Conservation (phyloP, 2,888 invertebrate genomes). For the Aspidiotus rigidus region DNA sequence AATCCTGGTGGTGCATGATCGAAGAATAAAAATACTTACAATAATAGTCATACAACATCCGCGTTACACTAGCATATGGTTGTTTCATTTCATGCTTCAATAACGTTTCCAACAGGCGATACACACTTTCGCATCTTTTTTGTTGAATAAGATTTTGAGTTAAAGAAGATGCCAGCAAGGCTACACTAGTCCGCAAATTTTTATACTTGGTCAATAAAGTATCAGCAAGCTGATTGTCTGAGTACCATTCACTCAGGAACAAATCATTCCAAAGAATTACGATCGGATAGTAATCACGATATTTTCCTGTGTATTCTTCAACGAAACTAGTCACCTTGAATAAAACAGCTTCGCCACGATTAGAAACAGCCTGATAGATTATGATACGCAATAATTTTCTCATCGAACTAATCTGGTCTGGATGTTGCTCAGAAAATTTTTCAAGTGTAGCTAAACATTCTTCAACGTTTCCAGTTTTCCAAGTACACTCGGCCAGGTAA, state of each 20-base stretch:
- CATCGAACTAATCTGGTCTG: neutral
- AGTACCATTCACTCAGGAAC: constrained; percentile 34
- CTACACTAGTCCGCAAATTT: constrained; percentile 27
- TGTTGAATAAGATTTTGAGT: constrained; percentile 9
- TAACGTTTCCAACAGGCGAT: constrained; percentile 24
- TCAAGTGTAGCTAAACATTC: constrained; percentile 18
- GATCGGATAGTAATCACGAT: constrained; percentile 31
- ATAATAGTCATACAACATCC: constrained; percentile 34
- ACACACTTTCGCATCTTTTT: constrained; percentile 24
- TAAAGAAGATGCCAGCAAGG: constrained; percentile 25
- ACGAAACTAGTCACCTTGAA: constrained; percentile 30
- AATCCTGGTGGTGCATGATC: neutral
- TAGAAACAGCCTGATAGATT: constrained; percentile 12
- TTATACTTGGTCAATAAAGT: constrained; percentile 22
- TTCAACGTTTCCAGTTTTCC: constrained; percentile 8
- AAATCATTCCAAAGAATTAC: constrained; percentile 35
- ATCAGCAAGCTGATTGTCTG: constrained; percentile 33
- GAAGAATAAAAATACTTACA: constrained; percentile 30
- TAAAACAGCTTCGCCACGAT: constrained; percentile 32
- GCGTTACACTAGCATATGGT: constrained; percentile 24
- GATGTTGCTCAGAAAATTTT: constrained; percentile 14
- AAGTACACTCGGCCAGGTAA: constrained; percentile 17
- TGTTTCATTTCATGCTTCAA: constrained; percentile 33
- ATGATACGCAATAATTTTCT: constrained; percentile 14
- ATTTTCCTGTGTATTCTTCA: constrained; percentile 10